These are phyloP conservation scores for Aphidoletes aphidimyza DNA, from an alignment of 2,888 invertebrate species.

Conservation along the genomic window DNA sequence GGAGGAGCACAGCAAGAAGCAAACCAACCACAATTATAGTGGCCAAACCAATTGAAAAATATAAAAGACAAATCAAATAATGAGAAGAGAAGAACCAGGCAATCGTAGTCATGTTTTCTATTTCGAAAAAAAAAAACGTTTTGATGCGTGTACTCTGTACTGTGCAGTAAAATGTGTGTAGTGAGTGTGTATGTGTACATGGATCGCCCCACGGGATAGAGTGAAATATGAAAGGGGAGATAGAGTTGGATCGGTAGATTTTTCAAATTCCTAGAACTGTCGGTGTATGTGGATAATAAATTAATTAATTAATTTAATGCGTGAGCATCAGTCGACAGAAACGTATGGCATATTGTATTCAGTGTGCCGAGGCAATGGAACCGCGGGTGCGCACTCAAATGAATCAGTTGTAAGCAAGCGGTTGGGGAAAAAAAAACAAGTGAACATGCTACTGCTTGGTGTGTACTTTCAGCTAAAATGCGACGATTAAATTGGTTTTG, in stretches of 20 bases:
- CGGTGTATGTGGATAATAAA: slow-evolving; percentile 33
- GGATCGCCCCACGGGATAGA: no score
- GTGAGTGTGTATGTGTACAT: background rate
- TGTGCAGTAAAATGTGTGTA: background rate
- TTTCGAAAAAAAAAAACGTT: background rate
- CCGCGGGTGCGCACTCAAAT: background rate
- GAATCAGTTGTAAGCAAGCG: background rate
- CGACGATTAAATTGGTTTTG: slow-evolving; percentile 15
- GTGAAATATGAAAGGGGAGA: no score
- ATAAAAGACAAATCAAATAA: background rate
- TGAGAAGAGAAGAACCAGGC: background rate
- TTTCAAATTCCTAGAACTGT: slow-evolving; percentile 24
- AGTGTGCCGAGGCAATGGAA: background rate
- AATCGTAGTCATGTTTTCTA: background rate
- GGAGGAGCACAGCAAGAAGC: background rate
- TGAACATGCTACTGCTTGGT: no score
- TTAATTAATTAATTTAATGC: slow-evolving; percentile 47
- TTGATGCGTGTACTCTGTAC: background rate
- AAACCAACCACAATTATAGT: background rate
- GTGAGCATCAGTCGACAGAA: slow-evolving; percentile 10
- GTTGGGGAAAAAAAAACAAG: background rate
- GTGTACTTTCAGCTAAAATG: background rate
- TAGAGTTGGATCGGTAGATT: background rate
- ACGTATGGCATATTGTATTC: background rate
- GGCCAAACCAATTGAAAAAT: background rate